Conservation (phyloP, 2,888 invertebrate species). For the Pseudeuparius sepicola region DNA sequence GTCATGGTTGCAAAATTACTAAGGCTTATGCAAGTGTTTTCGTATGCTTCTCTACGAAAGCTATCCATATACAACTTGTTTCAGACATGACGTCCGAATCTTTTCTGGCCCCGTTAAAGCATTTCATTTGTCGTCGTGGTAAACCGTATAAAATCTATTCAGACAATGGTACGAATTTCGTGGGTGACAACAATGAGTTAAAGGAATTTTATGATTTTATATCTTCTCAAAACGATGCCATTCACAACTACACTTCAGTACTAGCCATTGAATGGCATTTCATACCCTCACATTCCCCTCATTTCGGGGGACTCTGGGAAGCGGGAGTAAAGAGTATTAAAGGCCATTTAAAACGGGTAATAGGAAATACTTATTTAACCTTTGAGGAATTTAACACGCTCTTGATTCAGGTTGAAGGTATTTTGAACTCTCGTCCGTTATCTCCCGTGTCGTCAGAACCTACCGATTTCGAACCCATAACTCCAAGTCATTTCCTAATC, state of each 20-base stretch:
- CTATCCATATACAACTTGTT: no score
- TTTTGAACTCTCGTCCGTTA: constrained; percentile 10
- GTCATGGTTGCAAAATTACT: constrained; percentile 4
- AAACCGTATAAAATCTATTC: constrained; percentile 5
- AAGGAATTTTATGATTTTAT: background rate
- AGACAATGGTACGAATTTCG: constrained; percentile 12
- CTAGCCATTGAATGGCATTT: constrained; percentile 12
- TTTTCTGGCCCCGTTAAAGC: constrained; percentile 6
- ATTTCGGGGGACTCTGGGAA: constrained; percentile 14
- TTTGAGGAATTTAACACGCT: constrained; percentile 14
- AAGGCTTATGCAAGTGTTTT: constrained; percentile 10
- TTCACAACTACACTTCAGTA: constrained; percentile 1
- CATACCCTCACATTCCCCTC: constrained; percentile 9
- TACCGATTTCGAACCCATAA: constrained; percentile 7
- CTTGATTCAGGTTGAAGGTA: constrained; percentile 10
- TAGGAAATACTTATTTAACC: constrained; percentile 6
- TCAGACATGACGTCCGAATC: no score
- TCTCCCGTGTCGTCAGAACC: constrained; percentile 10
- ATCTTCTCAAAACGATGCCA: constrained; percentile 2
- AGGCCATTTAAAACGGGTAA: constrained; percentile 12
- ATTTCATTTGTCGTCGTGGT: constrained; percentile 9
- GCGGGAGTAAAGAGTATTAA: constrained; percentile 13
- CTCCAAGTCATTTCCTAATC: constrained; percentile 11
- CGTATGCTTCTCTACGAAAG: constrained; percentile 11
- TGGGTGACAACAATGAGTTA: constrained; percentile 9